phyloP scores from a whole-genome alignment of 2,797 vertebrate genomes.

The Salmo trutta region DNA sequence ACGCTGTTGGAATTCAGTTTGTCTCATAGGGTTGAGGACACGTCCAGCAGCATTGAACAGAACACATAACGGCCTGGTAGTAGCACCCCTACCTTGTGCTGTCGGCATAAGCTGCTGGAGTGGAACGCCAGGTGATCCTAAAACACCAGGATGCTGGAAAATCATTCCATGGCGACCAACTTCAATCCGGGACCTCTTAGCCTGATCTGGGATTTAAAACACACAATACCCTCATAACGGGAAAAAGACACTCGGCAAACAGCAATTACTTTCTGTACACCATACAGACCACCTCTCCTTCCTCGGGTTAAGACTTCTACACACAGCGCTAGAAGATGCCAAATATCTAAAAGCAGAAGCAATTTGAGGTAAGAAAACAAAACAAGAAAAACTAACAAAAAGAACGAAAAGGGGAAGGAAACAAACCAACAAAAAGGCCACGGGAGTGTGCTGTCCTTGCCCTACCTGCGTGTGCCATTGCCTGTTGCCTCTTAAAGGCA shows the following conservation, averaged over 20 bases:
- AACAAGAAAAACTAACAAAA: slow-evolving; percentile 1
- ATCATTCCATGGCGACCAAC: slow-evolving; percentile 99
- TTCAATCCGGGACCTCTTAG: slow-evolving; percentile 99
- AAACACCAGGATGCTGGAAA: slow-evolving; percentile 98
- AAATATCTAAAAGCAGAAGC: slow-evolving; percentile 85
- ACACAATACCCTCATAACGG: slow-evolving; percentile 88
- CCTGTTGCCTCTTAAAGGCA: slow-evolving; percentile 94
- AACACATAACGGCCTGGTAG: slow-evolving; percentile 75
- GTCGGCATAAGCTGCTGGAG: slow-evolving; percentile 99
- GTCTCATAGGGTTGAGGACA: slow-evolving; percentile 59
- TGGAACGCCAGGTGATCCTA: slow-evolving; percentile 92
- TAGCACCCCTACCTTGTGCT: slow-evolving; percentile 95
- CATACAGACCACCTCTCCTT: slow-evolving; percentile 74
- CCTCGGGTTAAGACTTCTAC: slow-evolving; percentile 75
- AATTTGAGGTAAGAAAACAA: slow-evolving; percentile 72
- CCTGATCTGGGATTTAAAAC: slow-evolving; percentile 96
- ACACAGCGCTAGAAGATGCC: slow-evolving; percentile 79
- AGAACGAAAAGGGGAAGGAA: slow-evolving; percentile 70
- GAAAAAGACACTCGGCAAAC: slow-evolving; percentile 76
- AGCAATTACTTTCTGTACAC: slow-evolving; percentile 76
- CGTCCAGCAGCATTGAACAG: slow-evolving; percentile 79
- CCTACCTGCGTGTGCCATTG: slow-evolving; percentile 92
- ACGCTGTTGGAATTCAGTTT: slow-evolving; percentile 55
- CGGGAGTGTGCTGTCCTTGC: slow-evolving; percentile 50
- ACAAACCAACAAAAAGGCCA: slow-evolving; percentile 67